Evolutionary conservation across 2,888 invertebrate genomes (phyloP).

Genomic region (Thecocarcelia acutangulata): DNA sequence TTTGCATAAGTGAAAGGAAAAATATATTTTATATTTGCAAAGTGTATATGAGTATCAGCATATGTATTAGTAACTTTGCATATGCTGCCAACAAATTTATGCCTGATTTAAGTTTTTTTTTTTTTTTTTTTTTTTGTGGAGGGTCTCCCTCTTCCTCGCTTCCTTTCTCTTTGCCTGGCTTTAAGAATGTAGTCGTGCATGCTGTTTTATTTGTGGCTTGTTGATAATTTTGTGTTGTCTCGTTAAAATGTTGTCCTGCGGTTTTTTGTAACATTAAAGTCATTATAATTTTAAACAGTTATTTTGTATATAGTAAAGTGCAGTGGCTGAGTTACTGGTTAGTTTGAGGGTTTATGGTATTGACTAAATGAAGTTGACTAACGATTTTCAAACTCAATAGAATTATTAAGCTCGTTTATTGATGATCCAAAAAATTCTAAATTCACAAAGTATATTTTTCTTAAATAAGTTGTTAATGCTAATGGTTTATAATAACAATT

Average conservation of each 20-base stretch:
- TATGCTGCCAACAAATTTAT: slow-evolving; percentile 37
- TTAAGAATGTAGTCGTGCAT: background rate
- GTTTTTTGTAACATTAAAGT: slow-evolving; percentile 43
- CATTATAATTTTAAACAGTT: slow-evolving; percentile 45
- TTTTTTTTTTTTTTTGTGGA: slow-evolving; percentile 1
- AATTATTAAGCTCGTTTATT: background rate
- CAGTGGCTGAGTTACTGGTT: slow-evolving; percentile 24
- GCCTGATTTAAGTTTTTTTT: slow-evolving; percentile 43
- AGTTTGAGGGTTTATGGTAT: slow-evolving; percentile 16
- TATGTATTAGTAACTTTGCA: background rate
- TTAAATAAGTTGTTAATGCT: no score
- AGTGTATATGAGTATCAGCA: background rate
- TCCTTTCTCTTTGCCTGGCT: background rate
- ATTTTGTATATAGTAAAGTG: background rate
- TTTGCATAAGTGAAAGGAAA: background rate
- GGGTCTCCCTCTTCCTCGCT: background rate
- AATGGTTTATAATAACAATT: no score
- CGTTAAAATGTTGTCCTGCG: slow-evolving; percentile 52
- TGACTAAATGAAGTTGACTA: background rate
- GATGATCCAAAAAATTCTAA: no score
- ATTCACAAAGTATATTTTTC: no score
- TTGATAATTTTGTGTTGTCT: slow-evolving; percentile 44
- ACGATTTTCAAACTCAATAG: background rate
- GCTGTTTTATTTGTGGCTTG: slow-evolving; percentile 45
- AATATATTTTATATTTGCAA: slow-evolving; percentile 3